Evolutionary conservation across 2,113 vertebrate genomes (phyloP), one percentile per base, ranked within the genome.

Genomic region (Chlamydotis undulata): DNA sequence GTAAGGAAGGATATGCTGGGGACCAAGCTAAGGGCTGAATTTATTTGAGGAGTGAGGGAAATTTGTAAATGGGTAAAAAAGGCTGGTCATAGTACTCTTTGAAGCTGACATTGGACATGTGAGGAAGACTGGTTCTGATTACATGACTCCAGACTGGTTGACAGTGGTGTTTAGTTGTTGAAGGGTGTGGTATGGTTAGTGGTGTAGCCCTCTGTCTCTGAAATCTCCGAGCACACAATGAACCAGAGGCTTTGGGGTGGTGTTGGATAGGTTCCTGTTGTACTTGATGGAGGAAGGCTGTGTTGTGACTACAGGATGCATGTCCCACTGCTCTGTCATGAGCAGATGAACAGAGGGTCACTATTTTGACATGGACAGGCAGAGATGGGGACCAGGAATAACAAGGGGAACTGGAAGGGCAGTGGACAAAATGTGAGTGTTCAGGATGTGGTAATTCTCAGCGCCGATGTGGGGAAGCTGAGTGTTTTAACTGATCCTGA

Each of bases 381-480:
- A 80, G 83, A 94, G 50, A 26, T 47, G 55, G 25, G 61, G 41
- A 93, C 35, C 19, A n/a, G 37, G 28, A 83, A 60, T 69, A 61
- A 65, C 37, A 73, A 2, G 10, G 39, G 65, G 33, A 82, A 64
- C 41, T 80, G 81, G 53, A 73, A 82, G 25, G 37, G 52, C 65
- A 81, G 52, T 4, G 24, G 43, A 45, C 33, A 94, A 89, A 83
- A 87, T 1, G 4, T 24, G 45, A 68, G 52, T 45, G 37, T 53
- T 71, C 43, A 63, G 52, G 43, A 59, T 9, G 9, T 25, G 28
- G 47, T 52, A 70, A 74, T 89, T 84, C 71, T 88, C n/a, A 28
- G 65, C 0, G 0, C 53, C 78, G 69, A 56, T 57, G 25, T 28
- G 35, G 37, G 33, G 53, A 89, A 87, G 65, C n/a, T 2, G 4